Evolutionary conservation across 1,140 invertebrate genomes (phyloP).

Genomic region (Drosophila carrolli): DNA sequence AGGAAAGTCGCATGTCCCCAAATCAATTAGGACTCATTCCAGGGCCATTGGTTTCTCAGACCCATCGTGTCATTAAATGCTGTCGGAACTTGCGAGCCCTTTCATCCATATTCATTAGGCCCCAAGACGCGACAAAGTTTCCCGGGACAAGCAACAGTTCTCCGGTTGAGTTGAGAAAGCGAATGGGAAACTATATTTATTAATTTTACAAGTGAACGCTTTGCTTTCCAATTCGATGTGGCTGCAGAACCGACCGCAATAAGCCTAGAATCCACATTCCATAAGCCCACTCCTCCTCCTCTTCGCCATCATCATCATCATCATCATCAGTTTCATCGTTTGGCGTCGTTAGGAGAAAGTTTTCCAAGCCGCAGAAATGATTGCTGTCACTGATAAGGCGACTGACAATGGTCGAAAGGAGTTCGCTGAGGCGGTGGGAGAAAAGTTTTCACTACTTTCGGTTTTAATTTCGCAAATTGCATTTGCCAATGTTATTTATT

Average conservation of each 20-base stretch:
- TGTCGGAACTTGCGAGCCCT: conserved; percentile 12
- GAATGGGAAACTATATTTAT: conserved; percentile 56
- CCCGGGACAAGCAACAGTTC: neutral
- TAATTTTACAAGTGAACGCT: conserved; percentile 64
- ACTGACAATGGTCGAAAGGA: conserved; percentile 35
- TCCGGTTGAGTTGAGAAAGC: neutral
- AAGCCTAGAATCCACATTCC: neutral
- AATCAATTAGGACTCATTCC: conserved; percentile 2
- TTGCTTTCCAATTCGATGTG: conserved; percentile 38
- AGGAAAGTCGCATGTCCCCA: conserved; percentile 1
- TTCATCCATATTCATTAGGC: conserved; percentile 40
- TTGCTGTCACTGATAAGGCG: conserved; percentile 50
- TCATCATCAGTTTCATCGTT: conserved; percentile 15
- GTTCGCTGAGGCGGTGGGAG: neutral
- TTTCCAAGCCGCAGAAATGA: conserved; percentile 61
- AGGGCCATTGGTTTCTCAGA: neutral
- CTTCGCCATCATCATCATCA: conserved; percentile 21
- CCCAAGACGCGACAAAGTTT: neutral
- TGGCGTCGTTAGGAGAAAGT: conserved; percentile 44
- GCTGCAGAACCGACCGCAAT: conserved; percentile 11
- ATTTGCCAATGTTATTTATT: conserved; percentile 65
- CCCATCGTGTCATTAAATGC: conserved; percentile 20
- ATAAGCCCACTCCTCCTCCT: no score
- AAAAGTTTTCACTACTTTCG: conserved; percentile 52
- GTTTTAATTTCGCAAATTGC: conserved; percentile 77